Evolutionary conservation across 2,888 invertebrate genomes (phyloP).

Genomic region (Monochamus alternatus): DNA sequence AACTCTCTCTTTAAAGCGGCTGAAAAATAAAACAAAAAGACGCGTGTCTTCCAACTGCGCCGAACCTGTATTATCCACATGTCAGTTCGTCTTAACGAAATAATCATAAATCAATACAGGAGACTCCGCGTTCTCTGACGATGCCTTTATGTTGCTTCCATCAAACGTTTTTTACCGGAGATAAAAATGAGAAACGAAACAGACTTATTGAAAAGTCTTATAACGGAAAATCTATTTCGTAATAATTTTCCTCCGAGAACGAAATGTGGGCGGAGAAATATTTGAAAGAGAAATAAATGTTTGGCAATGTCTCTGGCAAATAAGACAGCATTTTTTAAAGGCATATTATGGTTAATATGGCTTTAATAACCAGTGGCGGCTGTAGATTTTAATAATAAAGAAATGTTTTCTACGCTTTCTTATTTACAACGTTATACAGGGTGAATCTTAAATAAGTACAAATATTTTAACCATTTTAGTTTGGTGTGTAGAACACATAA

Average conservation of each 20-base stretch:
- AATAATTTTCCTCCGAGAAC: slow-evolving; percentile 47
- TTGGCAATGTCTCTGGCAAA: no score
- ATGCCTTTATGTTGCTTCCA: slow-evolving; percentile 28
- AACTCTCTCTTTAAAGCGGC: not conserved
- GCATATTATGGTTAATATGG: no score
- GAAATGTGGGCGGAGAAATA: not conserved
- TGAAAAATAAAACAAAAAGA: slow-evolving; percentile 1
- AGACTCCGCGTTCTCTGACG: slow-evolving; percentile 1
- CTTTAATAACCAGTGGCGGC: no score
- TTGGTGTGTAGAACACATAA: no score
- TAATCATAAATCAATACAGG: slow-evolving; percentile 29
- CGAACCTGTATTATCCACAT: slow-evolving; percentile 1
- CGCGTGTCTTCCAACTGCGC: not conserved
- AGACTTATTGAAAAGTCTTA: slow-evolving; percentile 36
- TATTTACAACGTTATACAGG: no score
- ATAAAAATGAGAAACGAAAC: slow-evolving; percentile 38
- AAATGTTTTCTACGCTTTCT: no score
- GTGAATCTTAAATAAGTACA: no score
- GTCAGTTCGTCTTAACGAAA: slow-evolving; percentile 23
- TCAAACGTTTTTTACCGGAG: slow-evolving; percentile 29
- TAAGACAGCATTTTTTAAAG: no score
- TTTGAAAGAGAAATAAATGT: no score
- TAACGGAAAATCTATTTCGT: slow-evolving; percentile 52
- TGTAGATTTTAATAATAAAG: no score
- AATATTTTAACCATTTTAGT: no score